phyloP scores from a whole-genome alignment of 2,113 vertebrate species.

The Nettapus auritus region DNA sequence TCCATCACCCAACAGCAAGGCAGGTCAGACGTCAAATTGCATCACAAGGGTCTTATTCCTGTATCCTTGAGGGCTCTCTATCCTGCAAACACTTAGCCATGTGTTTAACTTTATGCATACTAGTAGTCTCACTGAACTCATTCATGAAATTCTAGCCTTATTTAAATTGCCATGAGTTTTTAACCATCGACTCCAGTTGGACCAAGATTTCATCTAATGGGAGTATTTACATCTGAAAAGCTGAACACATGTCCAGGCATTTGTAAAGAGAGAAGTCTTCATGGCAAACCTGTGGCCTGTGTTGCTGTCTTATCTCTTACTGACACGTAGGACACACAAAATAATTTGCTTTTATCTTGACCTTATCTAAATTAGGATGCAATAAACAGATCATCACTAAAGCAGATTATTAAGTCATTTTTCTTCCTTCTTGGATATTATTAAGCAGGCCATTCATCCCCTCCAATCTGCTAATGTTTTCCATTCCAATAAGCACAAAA shows the following conservation, averaged over 20 bases:
- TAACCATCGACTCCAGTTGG: constrained; percentile 1
- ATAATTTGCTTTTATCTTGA: not conserved
- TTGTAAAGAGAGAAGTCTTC: not conserved
- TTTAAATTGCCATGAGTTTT: constrained; percentile 24
- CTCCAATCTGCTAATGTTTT: not conserved
- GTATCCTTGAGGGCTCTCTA: not conserved
- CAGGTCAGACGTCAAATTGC: not conserved
- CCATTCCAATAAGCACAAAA: not conserved
- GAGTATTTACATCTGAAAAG: constrained; percentile 63
- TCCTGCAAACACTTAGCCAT: constrained; percentile 20
- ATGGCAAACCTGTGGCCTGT: not conserved
- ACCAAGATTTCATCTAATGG: constrained; percentile 39
- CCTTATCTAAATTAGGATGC: not conserved
- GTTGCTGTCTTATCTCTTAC: not conserved
- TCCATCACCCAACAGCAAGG: not conserved
- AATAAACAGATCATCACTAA: not conserved
- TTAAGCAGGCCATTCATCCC: not conserved
- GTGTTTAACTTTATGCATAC: constrained; percentile 20
- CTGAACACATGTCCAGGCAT: not conserved
- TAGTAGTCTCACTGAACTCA: constrained; percentile 37
- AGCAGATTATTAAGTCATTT: not conserved
- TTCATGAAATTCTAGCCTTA: constrained; percentile 36
- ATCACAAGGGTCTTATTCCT: not conserved
- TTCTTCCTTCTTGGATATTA: not conserved
- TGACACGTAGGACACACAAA: not conserved